Conservation (phyloP, 1,140 invertebrate species). For the Meloidogyne exigua region DNA sequence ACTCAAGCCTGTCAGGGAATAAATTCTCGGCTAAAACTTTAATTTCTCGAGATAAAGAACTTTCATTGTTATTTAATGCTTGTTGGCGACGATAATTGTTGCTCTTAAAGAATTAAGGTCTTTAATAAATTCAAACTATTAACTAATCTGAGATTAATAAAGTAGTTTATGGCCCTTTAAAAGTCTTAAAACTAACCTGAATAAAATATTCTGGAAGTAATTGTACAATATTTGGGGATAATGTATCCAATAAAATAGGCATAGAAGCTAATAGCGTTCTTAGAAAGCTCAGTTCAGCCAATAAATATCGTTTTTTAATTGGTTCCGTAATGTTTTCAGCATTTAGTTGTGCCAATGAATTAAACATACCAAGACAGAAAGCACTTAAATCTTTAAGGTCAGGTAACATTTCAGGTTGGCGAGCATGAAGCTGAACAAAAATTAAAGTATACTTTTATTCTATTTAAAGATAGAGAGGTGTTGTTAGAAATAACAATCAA, state of each 20-base stretch:
- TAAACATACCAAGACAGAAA: slow-evolving; percentile 18
- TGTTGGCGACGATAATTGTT: not conserved
- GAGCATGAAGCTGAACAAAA: slow-evolving; percentile 9
- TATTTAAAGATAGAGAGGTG: too few species aligned
- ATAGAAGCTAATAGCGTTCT: not conserved
- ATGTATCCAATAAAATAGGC: slow-evolving; percentile 8
- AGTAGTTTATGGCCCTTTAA: not conserved
- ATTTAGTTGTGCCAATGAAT: not conserved
- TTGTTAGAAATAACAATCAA: too few species aligned
- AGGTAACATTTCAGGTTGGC: slow-evolving; percentile 8
- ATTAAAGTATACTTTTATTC: too few species aligned
- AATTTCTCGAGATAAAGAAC: not conserved
- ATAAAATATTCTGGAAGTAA: slow-evolving; percentile 21
- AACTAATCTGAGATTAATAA: not conserved
- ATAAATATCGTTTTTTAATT: slow-evolving; percentile 10
- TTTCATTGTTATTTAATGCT: not conserved
- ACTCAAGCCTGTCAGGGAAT: slow-evolving; percentile 16
- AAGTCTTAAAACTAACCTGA: not conserved
- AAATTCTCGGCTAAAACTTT: not conserved
- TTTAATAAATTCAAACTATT: not conserved
- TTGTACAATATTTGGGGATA: slow-evolving; percentile 13
- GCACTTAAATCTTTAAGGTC: not conserved
- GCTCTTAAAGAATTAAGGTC: not conserved
- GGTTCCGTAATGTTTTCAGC: not conserved
- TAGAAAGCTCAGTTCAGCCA: slow-evolving; percentile 19